Percentiles rank a stretch among this genome's conserved stretches.
Conservation (phyloP, 2,797 vertebrate genomes). For the Molossus molossus region DNA sequence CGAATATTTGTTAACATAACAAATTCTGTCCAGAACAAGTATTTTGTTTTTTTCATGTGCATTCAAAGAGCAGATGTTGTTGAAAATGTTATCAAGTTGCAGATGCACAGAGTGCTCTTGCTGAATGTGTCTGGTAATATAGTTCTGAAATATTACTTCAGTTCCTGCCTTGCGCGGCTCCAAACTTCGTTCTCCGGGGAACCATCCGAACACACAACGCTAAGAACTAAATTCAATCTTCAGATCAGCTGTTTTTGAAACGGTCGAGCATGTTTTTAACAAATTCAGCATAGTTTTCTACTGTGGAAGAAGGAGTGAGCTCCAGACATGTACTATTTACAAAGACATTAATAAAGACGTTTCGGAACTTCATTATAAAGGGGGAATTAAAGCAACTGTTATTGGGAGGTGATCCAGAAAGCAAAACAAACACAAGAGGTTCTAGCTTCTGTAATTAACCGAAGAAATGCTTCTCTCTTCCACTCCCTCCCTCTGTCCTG, state of each 20-base stretch:
- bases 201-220: constrained; percentile 17
- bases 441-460: background rate
- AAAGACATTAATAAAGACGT: too few relatives aligned
- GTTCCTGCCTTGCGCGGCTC: constrained; percentile 66
- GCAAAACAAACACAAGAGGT: background rate
- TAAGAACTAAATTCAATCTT: constrained; percentile 43
- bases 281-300: background rate
- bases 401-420: background rate
- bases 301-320: background rate
- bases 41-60: constrained; percentile 23
- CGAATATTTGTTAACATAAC: constrained; percentile 73
- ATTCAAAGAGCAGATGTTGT: constrained; percentile 67
- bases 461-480: constrained; percentile 29
- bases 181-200: constrained; percentile 71
- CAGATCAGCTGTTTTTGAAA: constrained; percentile 62
- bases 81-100: constrained; percentile 56
- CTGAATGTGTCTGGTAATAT: constrained; percentile 43
- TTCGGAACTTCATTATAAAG: background rate
- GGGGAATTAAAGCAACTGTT: background rate
- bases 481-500: background rate
- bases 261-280: constrained; percentile 9
- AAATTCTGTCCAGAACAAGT: constrained; percentile 61
- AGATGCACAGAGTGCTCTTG: constrained; percentile 28
- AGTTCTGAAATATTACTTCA: constrained; percentile 63
- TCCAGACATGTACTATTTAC: background rate